Evolutionary conservation across 1,140 invertebrate genomes (phyloP), one percentile per base, ranked within the genome.

Genomic region (Chrysoperla carnea): DNA sequence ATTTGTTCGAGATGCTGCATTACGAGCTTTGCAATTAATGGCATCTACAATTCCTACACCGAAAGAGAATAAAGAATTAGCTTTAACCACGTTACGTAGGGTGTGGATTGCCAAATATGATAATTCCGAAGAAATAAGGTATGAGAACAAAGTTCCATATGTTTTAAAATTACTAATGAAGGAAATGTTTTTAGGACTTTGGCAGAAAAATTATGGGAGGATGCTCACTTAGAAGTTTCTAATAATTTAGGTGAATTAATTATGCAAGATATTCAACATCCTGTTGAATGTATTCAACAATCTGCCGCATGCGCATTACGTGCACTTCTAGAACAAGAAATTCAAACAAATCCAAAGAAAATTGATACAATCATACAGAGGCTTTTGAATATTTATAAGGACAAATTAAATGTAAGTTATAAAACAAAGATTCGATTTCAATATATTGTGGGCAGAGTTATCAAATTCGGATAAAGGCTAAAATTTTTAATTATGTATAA

Each of bases 61-160:
- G 38, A 70, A 78, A 39, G 66, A 69, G 47, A 60, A 78, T 55
- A 60, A 64, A 47, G 62, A 71, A 8, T 64, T 76, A 35, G 64
- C 70, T 1, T 57, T 81, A 8, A 56, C 66, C 11, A 60, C 93
- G 2, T 75, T 72, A 6, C 73, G 75, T 45, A 64, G 84, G 37
- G 65, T 88, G 6, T 88, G 83, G 75, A 71, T 91, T 33, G 76
- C 83, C 1, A 78, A 71, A 43, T 85, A 77, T 53, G 85, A 91
- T 60, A 59, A 75, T 7, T 64, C 62, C 12, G 69, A 75, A 29
- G 76, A 79, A 44, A 85, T 84, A 50, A 67, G 67, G 70, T 73
- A 46, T 58, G 55, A 49, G 27, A 23, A 41, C n/a, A 4, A 33
- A 11, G 31, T 33, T 4, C 31, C n/a, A 11, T 33, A 6, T 33